Evolutionary conservation across 64 coral and sea anemone genomes (phyloP).

Genomic region (Montipora sp.): DNA sequence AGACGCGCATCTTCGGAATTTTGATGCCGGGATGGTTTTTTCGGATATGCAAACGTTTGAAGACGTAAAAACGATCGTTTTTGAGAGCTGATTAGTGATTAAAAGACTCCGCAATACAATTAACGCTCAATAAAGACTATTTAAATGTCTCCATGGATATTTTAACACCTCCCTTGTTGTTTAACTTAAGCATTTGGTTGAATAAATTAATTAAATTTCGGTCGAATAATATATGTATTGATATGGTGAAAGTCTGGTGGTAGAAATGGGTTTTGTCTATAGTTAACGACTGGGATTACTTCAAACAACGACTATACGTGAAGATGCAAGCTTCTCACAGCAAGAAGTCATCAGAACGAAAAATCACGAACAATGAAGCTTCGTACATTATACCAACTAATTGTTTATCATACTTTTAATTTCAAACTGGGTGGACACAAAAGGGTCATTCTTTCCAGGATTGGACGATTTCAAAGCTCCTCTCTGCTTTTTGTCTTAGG

Average conservation of each 20-base stretch:
- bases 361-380: constrained; percentile 13
- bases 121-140: constrained; percentile 87
- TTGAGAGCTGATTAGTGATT: constrained; percentile 71
- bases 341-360: constrained; percentile 40
- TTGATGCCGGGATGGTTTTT: background rate
- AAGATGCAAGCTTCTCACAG: background rate
- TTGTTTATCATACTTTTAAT: constrained; percentile 91
- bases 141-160: constrained; percentile 84
- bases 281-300: background rate
- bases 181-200: constrained; percentile 70
- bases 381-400: constrained; percentile 61
- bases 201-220: constrained; percentile 88
- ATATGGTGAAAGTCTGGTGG: constrained; percentile 21
- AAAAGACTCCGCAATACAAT: constrained; percentile 89
- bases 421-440: constrained; percentile 67
- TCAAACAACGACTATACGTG: background rate
- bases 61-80: constrained; percentile 48
- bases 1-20: constrained; percentile 21
- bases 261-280: constrained; percentile 34
- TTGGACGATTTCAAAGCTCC: constrained; percentile 25
- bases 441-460: constrained; percentile 45
- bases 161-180: constrained; percentile 67
- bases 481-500: constrained; percentile 58
- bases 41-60: background rate
- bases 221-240: constrained; percentile 52